phyloP scores from a whole-genome alignment of 2,113 vertebrate species.

The Pycnonotus jocosus region DNA sequence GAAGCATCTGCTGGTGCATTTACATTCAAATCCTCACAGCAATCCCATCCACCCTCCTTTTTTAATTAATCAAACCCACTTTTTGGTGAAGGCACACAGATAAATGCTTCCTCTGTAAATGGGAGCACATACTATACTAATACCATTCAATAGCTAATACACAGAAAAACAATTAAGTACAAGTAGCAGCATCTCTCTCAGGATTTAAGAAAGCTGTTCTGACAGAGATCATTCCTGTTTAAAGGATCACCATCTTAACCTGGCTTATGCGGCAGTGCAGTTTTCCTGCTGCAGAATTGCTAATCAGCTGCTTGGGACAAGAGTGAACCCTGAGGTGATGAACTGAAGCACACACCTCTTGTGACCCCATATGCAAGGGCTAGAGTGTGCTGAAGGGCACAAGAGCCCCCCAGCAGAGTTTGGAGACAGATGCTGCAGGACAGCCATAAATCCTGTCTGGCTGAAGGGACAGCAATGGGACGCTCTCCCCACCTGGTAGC shows the following conservation, averaged over 20 bases:
- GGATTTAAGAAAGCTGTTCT: slow-evolving; percentile 44
- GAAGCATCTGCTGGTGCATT: slow-evolving; percentile 59
- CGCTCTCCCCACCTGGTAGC: neutral
- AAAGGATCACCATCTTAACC: slow-evolving; percentile 34
- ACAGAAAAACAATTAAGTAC: slow-evolving; percentile 17
- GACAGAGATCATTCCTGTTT: slow-evolving; percentile 22
- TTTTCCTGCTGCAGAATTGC: neutral
- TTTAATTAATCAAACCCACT: slow-evolving; percentile 48
- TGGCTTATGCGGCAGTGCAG: neutral
- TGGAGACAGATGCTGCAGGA: neutral
- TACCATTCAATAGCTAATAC: slow-evolving; percentile 21
- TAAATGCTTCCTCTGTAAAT: neutral
- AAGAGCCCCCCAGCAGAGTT: neutral
- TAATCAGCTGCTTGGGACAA: neutral
- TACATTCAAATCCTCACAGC: slow-evolving; percentile 57
- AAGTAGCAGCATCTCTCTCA: slow-evolving; percentile 6
- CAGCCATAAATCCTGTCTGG: neutral
- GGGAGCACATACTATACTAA: neutral
- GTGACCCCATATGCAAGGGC: neutral
- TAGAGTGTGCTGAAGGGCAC: neutral
- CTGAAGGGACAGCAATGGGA: neutral
- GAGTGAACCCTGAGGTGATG: neutral
- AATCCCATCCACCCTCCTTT: slow-evolving; percentile 9
- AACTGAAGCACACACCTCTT: neutral
- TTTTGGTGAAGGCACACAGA: slow-evolving; percentile 31